Base-by-base conservation (phyloP, 2,113 vertebrate species). In the Bambusicola thoracicus region DNA sequence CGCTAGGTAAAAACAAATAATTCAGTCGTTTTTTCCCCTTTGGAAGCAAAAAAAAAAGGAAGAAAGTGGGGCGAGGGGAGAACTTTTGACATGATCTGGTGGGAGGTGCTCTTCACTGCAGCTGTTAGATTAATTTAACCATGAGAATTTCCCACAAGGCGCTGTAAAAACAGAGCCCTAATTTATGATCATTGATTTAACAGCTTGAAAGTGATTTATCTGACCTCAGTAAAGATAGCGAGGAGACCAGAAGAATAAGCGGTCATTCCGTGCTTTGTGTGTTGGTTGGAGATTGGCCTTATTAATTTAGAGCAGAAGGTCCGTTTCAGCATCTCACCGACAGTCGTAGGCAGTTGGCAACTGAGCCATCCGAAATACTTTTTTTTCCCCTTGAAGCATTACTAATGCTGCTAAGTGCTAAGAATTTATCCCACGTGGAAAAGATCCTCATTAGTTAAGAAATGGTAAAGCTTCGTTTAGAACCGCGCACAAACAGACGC, bases 101-200 rank as follows among this genome's bases (percentile, higher is more conserved):
- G 86, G 87, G 89, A 97, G 87, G 86, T 90, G 92, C 79, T 87
- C 93, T 93, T 93, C 48, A 22, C 79, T 88, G 95, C 96, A 97
- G 97, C 97, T 95, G 92, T 95, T 94, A 95, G 94, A 96, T 96
- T 96, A 96, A 95, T 95, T 92, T 96, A 81, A 90, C 83, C 69
- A 95, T 89, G 91, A 97, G 86, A 84, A 94, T 95, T 97, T 97
- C 96, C 96, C 94, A 78, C 81, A 95, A 97, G 95, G 93, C 87
- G 17, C 81, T 90, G 79, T 95, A 74, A 94, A 95, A 96, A 93
- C 95, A 93, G 86, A 96, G 75, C 94, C 95, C 91, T 97, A 97
- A 98, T 98, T 98, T 97, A 98, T 94, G 92, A 93, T 97, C 96
- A 97, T 96, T 95, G 96, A 96, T 98, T 96, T 96, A 95, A 98